Evolutionary conservation across 2,113 vertebrate genomes (phyloP), one percentile per base, ranked within the genome.

Genomic region (Marmota flaviventris): DNA sequence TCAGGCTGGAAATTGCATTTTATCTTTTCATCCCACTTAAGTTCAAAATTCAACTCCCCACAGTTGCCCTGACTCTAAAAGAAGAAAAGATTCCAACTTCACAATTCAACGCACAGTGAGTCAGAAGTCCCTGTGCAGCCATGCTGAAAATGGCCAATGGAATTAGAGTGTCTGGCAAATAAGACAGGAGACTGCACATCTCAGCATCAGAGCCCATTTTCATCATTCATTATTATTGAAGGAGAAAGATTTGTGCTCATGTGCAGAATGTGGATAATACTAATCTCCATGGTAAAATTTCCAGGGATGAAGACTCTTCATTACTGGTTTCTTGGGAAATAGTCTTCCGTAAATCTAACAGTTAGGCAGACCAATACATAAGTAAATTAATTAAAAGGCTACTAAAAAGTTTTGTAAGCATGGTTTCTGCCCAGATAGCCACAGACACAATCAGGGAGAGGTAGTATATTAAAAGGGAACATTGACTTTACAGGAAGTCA

Each of bases 1-100:
- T 86, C 69, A 83, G 93, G 94, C 51, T 37, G 20, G 93, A 96
- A 97, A 97, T 89, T 91, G 42, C 34, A 96, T 91, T 96, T 96
- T 93, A 72, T 75, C 78, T 96, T 85, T 96, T 96, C 29, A 93
- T 94, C 73, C 27, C n/a, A 34, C 76, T 70, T 79, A 91, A 79
- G 37, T 94, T 95, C 70, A 94, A 96, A 96, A 86, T 96, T 75
- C 85, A 93, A 48, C 58, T 89, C 39, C 89, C 75, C 42, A 79
- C 11, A 73, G 29, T 56, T 93, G 18, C 56, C 73, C 78, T 82
- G 65, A 93, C 39, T 92, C 25, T 11, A 94, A 93, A 77, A 73
- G 45, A 32, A 53, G 65, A 77, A 63, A 82, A 56, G 58, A 92
- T 91, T 83, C 45, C 24, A 73, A 53, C 65, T 75, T 89, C 77